phyloP scores from a whole-genome alignment of 2,888 invertebrate genomes.

The Heliconius ismenius region DNA sequence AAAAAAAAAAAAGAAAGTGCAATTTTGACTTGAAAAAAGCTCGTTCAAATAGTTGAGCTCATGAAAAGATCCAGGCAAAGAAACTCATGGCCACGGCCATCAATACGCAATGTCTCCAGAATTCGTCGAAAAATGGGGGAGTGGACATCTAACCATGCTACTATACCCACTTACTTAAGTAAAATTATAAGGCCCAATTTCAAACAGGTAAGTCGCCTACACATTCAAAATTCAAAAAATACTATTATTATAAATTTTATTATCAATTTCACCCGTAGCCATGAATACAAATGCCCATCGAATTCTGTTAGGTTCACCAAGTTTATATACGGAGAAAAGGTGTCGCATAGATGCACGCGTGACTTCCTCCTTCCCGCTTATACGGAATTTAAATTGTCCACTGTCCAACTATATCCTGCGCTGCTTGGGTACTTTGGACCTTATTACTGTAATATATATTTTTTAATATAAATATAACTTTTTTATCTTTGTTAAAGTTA shows the following conservation, averaged over 20 bases:
- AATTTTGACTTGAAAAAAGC: too few relatives aligned
- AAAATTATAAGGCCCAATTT: too few relatives aligned
- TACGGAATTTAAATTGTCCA: conserved; percentile 79
- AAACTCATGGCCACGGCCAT: too few relatives aligned
- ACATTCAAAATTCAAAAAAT: conserved; percentile 1
- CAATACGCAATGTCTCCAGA: too few relatives aligned
- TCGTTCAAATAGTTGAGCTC: too few relatives aligned
- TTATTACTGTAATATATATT: not conserved
- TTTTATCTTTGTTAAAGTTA: too few relatives aligned
- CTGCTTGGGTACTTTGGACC: conserved; percentile 11
- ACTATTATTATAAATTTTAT: conserved; percentile 14
- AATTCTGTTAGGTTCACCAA: conserved; percentile 67
- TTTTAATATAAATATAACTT: not conserved
- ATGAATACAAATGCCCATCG: conserved; percentile 46
- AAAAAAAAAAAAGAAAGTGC: too few relatives aligned
- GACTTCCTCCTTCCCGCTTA: conserved; percentile 81
- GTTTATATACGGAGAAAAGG: conserved; percentile 79
- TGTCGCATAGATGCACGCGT: conserved; percentile 76
- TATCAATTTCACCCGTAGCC: conserved; percentile 16
- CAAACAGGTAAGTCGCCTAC: not conserved
- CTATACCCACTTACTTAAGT: not conserved
- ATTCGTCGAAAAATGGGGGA: not conserved
- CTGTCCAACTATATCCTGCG: conserved; percentile 54
- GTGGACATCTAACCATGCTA: too few relatives aligned
- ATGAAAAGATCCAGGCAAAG: too few relatives aligned